Percentiles rank a stretch among this genome's conserved stretches.
Evolutionary conservation across 2,113 vertebrate species (phyloP).

Genomic region (Oryzias curvinotus): DNA sequence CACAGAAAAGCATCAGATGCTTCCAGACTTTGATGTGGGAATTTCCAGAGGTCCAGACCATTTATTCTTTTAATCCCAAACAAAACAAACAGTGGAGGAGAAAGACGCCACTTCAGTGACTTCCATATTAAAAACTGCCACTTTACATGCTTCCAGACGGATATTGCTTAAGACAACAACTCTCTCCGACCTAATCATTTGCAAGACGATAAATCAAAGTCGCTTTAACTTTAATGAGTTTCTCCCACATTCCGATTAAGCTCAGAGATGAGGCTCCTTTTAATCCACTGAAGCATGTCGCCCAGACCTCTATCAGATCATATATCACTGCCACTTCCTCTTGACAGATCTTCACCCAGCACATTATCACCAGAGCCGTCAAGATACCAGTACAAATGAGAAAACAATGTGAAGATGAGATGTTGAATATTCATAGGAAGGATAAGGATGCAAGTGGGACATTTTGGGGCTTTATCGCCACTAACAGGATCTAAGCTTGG

Average conservation of each 20-base stretch:
- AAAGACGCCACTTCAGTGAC: slow-evolving; percentile 44
- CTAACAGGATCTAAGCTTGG: slow-evolving; percentile 74
- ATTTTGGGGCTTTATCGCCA: slow-evolving; percentile 68
- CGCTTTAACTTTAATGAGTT: slow-evolving; percentile 70
- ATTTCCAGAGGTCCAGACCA: slow-evolving; percentile 16
- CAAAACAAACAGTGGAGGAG: slow-evolving; percentile 16
- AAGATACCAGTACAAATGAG: slow-evolving; percentile 68
- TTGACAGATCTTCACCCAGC: slow-evolving; percentile 57
- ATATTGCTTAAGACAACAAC: slow-evolving; percentile 69
- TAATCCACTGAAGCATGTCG: slow-evolving; percentile 58
- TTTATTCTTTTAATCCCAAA: slow-evolving; percentile 40
- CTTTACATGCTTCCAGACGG: slow-evolving; percentile 57
- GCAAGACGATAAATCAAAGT: slow-evolving; percentile 69
- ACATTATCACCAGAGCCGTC: slow-evolving; percentile 57
- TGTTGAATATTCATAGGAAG: slow-evolving; percentile 74
- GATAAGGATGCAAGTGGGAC: slow-evolving; percentile 72
- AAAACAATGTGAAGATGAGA: slow-evolving; percentile 71
- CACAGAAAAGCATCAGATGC: neutral
- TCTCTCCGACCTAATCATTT: slow-evolving; percentile 57
- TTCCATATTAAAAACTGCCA: slow-evolving; percentile 54
- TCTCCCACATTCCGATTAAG: slow-evolving; percentile 54
- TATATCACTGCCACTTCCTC: slow-evolving; percentile 69
- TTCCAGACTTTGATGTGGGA: slow-evolving; percentile 26
- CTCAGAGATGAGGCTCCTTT: slow-evolving; percentile 54
- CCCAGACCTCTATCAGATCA: slow-evolving; percentile 51